phyloP scores from a whole-genome alignment of 2,113 vertebrate genomes.

The Anser cygnoides region DNA sequence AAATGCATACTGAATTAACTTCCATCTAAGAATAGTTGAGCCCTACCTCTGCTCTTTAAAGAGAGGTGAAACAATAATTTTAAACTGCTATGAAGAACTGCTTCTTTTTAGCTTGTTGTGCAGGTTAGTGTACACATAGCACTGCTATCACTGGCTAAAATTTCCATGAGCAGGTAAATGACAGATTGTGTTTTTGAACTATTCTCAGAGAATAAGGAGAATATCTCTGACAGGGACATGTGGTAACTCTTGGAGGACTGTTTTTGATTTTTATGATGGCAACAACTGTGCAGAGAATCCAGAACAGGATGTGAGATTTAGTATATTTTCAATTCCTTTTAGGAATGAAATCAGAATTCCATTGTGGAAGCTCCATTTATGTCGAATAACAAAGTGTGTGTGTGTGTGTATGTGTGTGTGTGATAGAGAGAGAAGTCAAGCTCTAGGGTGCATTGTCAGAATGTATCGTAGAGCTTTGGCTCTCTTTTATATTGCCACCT shows the following conservation, averaged over 20 bases:
- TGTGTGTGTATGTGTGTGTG: accelerated
- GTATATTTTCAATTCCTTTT: not conserved
- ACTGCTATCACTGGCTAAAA: not conserved
- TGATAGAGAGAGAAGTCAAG: not conserved
- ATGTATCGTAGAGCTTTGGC: not conserved
- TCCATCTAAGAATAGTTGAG: not conserved
- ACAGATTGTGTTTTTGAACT: not conserved
- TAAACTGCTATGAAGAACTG: not conserved
- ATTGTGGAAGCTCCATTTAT: not conserved
- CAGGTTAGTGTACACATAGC: not conserved
- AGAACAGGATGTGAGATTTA: not conserved
- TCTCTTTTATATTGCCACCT: not conserved
- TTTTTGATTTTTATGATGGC: conserved; percentile 5
- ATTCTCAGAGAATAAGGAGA: not conserved
- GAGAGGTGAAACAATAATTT: not conserved
- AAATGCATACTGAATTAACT: not conserved
- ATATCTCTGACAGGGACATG: not conserved
- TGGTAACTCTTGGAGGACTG: not conserved
- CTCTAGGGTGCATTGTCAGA: not conserved
- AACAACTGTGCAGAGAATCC: not conserved
- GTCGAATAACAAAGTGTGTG: not conserved
- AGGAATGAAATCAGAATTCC: not conserved
- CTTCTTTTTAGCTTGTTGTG: not conserved
- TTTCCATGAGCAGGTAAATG: not conserved
- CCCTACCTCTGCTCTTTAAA: not conserved